phyloP scores from a whole-genome alignment of 2,888 invertebrate genomes.

The Automeris io region DNA sequence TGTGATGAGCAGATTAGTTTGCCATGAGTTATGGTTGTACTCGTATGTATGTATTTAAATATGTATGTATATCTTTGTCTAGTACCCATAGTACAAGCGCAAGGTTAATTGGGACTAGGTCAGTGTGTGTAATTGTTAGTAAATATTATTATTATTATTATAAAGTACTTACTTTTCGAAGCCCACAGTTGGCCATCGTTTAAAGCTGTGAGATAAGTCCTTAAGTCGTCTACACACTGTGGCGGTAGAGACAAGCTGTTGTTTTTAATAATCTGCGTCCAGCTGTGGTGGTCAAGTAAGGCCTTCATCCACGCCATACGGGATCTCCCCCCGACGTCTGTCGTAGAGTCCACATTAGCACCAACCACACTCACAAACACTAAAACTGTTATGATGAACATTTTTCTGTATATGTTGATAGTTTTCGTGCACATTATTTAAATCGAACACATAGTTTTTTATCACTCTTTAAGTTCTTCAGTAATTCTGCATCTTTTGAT shows the following conservation, averaged over 20 bases:
- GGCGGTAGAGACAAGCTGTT: constrained; percentile 54
- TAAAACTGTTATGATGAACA: constrained; percentile 44
- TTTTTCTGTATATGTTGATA: constrained; percentile 27
- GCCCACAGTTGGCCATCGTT: constrained; percentile 85
- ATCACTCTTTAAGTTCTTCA: constrained; percentile 5
- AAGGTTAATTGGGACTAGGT: too few species aligned
- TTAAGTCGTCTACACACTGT: constrained; percentile 75
- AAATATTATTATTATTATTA: too few species aligned
- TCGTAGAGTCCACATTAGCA: constrained; percentile 49
- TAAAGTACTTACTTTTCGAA: constrained; percentile 83
- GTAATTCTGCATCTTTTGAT: constrained; percentile 20
- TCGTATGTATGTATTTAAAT: too few species aligned
- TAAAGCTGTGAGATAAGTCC: constrained; percentile 75
- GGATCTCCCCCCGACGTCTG: constrained; percentile 32
- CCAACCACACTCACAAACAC: constrained; percentile 63
- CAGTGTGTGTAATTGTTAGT: too few species aligned
- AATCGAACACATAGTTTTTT: constrained; percentile 7
- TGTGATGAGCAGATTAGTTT: too few species aligned
- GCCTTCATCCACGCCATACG: constrained; percentile 81
- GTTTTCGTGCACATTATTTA: constrained; percentile 10
- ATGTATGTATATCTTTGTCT: too few species aligned
- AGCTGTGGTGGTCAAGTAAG: constrained; percentile 80
- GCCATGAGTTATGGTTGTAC: too few species aligned
- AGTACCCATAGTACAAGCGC: too few species aligned
- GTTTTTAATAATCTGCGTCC: constrained; percentile 63